A percentile compares a stretch with the other conserved stretches of the same genome.
Conservation (phyloP, 2,888 invertebrate genomes). For the Syrista parreyssii region DNA sequence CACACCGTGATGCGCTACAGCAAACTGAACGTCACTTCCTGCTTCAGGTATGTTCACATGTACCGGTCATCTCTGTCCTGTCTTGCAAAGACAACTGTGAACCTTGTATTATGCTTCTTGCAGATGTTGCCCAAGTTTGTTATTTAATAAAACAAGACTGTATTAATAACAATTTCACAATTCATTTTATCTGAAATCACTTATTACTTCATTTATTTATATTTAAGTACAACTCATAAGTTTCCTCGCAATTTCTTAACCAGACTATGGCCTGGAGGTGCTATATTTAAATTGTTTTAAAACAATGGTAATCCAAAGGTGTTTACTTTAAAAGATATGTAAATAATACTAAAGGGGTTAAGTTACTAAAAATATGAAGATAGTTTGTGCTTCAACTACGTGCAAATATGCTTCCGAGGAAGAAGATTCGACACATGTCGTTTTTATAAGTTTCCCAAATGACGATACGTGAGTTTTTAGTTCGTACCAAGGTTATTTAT, state of each 20-base stretch:
- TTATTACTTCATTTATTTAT: background rate
- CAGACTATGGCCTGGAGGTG: background rate
- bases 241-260: background rate
- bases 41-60: background rate
- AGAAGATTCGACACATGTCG: slow-evolving; percentile 39
- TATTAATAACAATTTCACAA: background rate
- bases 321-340: background rate
- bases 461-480: slow-evolving; percentile 40
- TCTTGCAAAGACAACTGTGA: background rate
- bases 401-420: slow-evolving; percentile 44
- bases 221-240: background rate
- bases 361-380: slow-evolving; percentile 28
- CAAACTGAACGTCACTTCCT: background rate
- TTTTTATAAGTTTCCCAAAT: slow-evolving; percentile 47
- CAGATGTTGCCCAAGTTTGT: background rate
- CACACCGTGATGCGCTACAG: background rate
- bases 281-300: background rate
- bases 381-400: slow-evolving; percentile 37
- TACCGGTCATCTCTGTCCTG: background rate
- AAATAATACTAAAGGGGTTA: background rate
- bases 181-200: background rate
- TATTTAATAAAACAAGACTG: background rate
- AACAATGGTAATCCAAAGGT: background rate
- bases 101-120: background rate
- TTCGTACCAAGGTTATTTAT: background rate